Evolutionary conservation across 1,140 invertebrate species (phyloP).

Genomic region (Pachyrhynchus sulphureomaculatus): DNA sequence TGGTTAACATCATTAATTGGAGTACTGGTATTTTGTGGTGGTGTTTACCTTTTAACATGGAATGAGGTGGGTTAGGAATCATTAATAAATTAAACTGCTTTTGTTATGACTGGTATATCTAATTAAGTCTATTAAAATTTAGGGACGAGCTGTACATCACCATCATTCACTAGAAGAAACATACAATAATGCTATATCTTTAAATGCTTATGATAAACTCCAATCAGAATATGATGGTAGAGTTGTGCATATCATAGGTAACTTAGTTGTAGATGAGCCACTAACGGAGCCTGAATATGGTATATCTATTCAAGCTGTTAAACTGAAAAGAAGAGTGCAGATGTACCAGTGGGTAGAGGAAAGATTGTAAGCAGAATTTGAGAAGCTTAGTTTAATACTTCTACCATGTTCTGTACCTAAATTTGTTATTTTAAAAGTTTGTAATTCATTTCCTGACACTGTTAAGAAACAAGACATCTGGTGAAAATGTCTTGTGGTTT

Average conservation of each 20-base stretch:
- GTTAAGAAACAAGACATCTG: too few relatives aligned
- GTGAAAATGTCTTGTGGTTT: too few relatives aligned
- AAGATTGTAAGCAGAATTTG: slow-evolving; percentile 55
- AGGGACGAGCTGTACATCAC: slow-evolving; percentile 71
- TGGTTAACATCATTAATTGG: slow-evolving; percentile 66
- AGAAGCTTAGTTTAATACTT: neutral
- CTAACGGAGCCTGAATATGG: slow-evolving; percentile 67
- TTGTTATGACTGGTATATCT: too few relatives aligned
- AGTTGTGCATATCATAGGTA: slow-evolving; percentile 75
- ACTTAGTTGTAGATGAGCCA: slow-evolving; percentile 72
- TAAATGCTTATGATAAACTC: slow-evolving; percentile 58
- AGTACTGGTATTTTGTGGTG: slow-evolving; percentile 57
- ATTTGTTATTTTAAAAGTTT: too few relatives aligned
- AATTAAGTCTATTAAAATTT: too few relatives aligned
- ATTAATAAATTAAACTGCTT: too few relatives aligned
- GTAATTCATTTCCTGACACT: too few relatives aligned
- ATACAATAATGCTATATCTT: slow-evolving; percentile 59
- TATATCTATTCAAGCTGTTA: slow-evolving; percentile 54
- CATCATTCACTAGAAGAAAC: slow-evolving; percentile 72
- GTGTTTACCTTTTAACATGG: slow-evolving; percentile 67
- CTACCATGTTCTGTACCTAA: too few relatives aligned
- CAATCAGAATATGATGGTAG: slow-evolving; percentile 68
- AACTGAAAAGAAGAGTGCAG: slow-evolving; percentile 57
- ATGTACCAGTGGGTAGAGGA: slow-evolving; percentile 94
- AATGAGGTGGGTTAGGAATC: slow-evolving; percentile 63